Evolutionary conservation across 2,888 invertebrate species (phyloP).

Genomic region (Selenia dentaria): DNA sequence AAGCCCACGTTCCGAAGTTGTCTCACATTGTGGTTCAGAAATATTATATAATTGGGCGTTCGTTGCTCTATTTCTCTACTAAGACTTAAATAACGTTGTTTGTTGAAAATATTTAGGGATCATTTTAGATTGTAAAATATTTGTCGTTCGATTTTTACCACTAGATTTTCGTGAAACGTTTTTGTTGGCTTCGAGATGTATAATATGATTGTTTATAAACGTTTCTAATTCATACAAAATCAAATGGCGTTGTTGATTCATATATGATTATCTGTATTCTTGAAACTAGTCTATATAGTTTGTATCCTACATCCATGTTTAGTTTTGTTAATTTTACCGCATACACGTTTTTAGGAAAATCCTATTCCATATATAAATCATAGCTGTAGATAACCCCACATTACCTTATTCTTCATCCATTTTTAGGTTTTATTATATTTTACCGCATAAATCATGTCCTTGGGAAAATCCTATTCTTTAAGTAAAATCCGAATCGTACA

Average conservation of each 20-base stretch:
- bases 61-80: conserved; percentile 56
- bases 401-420: too few relatives aligned
- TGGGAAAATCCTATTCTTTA: too few relatives aligned
- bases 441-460: too few relatives aligned
- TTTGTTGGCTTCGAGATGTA: conserved; percentile 14
- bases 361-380: too few relatives aligned
- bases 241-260: neutral
- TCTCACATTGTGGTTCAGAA: conserved; percentile 31
- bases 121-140: conserved; percentile 50
- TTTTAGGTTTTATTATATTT: too few relatives aligned
- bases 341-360: too few relatives aligned
- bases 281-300: too few relatives aligned
- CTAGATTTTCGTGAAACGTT: conserved; percentile 20
- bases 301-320: too few relatives aligned
- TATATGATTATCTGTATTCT: too few relatives aligned
- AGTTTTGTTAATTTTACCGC: too few relatives aligned
- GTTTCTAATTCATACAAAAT: neutral
- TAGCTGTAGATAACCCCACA: too few relatives aligned
- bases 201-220: conserved; percentile 4
- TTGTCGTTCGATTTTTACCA: conserved; percentile 42
- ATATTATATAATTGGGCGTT: conserved; percentile 38
- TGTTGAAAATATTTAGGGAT: conserved; percentile 69
- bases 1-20: conserved; percentile 35
- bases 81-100: conserved; percentile 71
- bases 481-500: too few relatives aligned